Conservation (phyloP, 1,140 invertebrate species). For the Phthorimaea operculella region DNA sequence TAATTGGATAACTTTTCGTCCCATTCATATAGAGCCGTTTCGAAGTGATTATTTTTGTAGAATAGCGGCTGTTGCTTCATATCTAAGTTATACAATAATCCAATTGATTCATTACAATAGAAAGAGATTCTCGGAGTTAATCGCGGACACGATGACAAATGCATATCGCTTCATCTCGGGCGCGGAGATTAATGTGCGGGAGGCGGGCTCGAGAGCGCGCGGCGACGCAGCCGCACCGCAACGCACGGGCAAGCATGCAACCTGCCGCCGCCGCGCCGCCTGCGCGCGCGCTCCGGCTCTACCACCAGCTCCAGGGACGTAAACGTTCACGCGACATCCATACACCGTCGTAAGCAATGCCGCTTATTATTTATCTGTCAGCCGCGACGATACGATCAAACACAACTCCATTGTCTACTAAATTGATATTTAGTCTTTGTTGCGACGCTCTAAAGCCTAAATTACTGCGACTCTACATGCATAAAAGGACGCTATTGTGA, state of each 20-base stretch:
- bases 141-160: constrained; percentile 62
- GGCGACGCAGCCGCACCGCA: not conserved
- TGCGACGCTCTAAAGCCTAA: constrained; percentile 20
- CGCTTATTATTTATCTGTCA: constrained; percentile 61
- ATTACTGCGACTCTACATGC: constrained; percentile 9
- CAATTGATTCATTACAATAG: constrained; percentile 57
- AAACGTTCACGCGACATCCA: constrained; percentile 52
- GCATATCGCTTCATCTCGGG: constrained; percentile 60
- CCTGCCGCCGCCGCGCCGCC: constrained; percentile 39
- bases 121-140: constrained; percentile 51
- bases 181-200: constrained; percentile 56
- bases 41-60: constrained; percentile 1
- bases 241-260: constrained; percentile 10
- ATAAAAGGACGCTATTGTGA: constrained; percentile 10
- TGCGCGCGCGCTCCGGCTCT: constrained; percentile 33
- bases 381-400: constrained; percentile 4
- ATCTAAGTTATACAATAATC: constrained; percentile 41
- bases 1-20: constrained; percentile 1
- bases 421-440: not conserved
- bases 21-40: not conserved
- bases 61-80: constrained; percentile 11
- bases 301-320: constrained; percentile 10
- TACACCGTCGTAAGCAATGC: constrained; percentile 44
- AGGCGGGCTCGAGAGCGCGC: constrained; percentile 28
- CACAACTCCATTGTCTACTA: not conserved